A percentile compares a stretch with the other conserved stretches of the same genome.
Conservation (phyloP, 2,888 invertebrate species). For the Oscheius sp. region DNA sequence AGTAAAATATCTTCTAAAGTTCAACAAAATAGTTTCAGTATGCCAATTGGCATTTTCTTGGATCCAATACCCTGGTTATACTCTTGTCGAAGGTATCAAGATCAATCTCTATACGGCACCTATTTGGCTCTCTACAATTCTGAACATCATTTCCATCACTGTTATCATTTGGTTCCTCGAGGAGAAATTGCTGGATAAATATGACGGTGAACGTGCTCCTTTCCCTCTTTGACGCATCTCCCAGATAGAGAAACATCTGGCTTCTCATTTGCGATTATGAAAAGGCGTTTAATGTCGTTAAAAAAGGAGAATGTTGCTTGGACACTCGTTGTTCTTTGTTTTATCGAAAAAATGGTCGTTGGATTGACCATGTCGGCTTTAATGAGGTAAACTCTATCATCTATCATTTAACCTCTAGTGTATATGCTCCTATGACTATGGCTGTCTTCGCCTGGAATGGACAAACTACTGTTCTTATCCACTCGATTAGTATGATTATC, state of each 20-base stretch:
- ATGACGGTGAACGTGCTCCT: slow-evolving; percentile 22
- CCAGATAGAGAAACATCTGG: slow-evolving; percentile 1
- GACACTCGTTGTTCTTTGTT: slow-evolving; percentile 43
- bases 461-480: slow-evolving; percentile 32
- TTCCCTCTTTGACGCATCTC: neutral
- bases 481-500: slow-evolving; percentile 34
- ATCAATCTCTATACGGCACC: slow-evolving; percentile 55
- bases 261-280: slow-evolving; percentile 32
- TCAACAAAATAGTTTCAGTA: slow-evolving; percentile 34
- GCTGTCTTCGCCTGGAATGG: slow-evolving; percentile 45
- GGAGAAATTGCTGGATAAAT: slow-evolving; percentile 30
- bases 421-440: slow-evolving; percentile 39
- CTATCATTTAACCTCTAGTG: neutral
- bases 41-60: slow-evolving; percentile 43
- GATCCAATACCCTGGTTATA: slow-evolving; percentile 43
- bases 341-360: slow-evolving; percentile 39
- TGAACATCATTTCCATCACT: slow-evolving; percentile 48
- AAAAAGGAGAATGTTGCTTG: slow-evolving; percentile 38
- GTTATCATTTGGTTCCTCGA: slow-evolving; percentile 29
- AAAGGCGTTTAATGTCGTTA: slow-evolving; percentile 14
- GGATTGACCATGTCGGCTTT: slow-evolving; percentile 38
- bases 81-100: slow-evolving; percentile 33
- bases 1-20: slow-evolving; percentile 18
- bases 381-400: slow-evolving; percentile 25
- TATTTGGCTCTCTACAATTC: slow-evolving; percentile 44